Conservation (phyloP, 2,888 invertebrate genomes). For the Apodemia mormo region DNA sequence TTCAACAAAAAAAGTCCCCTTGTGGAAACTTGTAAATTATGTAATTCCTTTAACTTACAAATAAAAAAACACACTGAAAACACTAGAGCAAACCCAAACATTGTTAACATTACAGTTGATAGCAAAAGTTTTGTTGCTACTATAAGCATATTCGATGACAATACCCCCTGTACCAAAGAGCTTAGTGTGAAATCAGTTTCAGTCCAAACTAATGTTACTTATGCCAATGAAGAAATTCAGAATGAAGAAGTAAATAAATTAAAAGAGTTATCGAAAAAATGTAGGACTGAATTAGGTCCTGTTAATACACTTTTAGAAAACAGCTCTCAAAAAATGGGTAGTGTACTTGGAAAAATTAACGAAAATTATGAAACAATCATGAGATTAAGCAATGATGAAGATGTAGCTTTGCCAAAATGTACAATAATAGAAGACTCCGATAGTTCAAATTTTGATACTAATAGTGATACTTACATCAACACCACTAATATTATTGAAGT, state of each 20-base stretch:
- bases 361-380: constrained; percentile 23
- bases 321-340: constrained; percentile 9
- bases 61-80: constrained; percentile 9
- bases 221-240: background rate
- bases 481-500: constrained; percentile 50
- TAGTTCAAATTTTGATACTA: constrained; percentile 6
- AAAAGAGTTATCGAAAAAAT: background rate
- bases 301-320: constrained; percentile 20
- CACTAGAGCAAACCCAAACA: constrained; percentile 26
- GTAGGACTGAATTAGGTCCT: background rate
- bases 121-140: constrained; percentile 32
- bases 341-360: constrained; percentile 6
- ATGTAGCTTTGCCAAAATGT: constrained; percentile 31
- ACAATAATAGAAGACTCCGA: constrained; percentile 49
- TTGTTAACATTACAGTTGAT: constrained; percentile 32
- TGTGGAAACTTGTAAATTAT: constrained; percentile 47
- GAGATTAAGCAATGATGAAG: background rate
- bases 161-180: constrained; percentile 33
- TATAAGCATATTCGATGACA: constrained; percentile 49
- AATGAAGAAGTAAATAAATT: background rate
- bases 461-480: constrained; percentile 55
- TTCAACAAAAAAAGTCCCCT: constrained; percentile 59
- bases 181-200: constrained; percentile 40
- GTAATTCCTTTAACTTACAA: constrained; percentile 33
- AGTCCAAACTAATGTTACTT: constrained; percentile 52